A percentile compares a stretch with the other conserved stretches of the same genome.
phyloP scores from a whole-genome alignment of 2,113 vertebrate genomes.

The Notothenia coriiceps region DNA sequence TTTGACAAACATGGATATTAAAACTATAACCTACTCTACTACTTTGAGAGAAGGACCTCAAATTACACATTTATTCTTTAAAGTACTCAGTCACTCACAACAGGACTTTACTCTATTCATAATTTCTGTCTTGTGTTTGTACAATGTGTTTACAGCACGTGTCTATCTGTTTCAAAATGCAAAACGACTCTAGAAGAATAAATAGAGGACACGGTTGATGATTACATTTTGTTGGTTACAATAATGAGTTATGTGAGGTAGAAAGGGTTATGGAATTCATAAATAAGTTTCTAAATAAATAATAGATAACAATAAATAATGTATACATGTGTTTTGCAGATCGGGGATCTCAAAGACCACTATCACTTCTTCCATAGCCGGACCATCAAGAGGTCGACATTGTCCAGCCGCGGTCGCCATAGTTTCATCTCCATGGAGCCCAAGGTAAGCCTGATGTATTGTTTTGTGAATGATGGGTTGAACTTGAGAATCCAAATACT shows the following conservation, averaged over 20 bases:
- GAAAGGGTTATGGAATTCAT: background rate
- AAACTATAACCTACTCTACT: background rate
- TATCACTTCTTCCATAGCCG: constrained; percentile 99
- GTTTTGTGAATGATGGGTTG: background rate
- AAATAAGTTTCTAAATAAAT: background rate
- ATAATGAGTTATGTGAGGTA: background rate
- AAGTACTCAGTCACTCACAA: background rate
- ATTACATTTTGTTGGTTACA: background rate
- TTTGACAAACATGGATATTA: background rate
- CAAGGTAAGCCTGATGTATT: constrained; percentile 89
- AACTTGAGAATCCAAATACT: background rate
- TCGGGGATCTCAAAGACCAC: constrained; percentile 96
- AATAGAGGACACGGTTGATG: background rate
- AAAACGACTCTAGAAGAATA: constrained; percentile 4
- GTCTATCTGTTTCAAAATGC: background rate
- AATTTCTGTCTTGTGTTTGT: background rate
- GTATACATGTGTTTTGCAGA: constrained; percentile 83
- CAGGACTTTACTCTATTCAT: background rate
- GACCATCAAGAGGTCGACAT: constrained; percentile 97
- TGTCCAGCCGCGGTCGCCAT: constrained; percentile 94
- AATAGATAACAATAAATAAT: background rate
- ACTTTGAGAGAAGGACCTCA: background rate
- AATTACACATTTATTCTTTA: no score
- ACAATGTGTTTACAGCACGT: no score
- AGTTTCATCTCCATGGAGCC: constrained; percentile 99